Evolutionary conservation across 2,113 vertebrate species (phyloP), one percentile per base, ranked within the genome.

Genomic region (Procapra przewalskii): DNA sequence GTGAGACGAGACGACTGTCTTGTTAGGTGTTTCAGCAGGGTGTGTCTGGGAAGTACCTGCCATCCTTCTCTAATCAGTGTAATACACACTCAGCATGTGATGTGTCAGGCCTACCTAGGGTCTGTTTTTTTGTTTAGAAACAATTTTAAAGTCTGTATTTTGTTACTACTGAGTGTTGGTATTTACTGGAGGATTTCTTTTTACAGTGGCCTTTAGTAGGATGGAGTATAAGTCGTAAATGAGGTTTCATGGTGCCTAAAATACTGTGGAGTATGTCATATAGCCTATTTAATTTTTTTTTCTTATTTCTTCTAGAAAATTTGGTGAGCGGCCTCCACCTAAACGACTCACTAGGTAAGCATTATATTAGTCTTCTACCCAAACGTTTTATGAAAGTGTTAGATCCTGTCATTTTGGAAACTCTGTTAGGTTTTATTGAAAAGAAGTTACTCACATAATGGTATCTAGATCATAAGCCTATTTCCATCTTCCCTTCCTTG

Each of bases 241-340:
- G 25, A 85, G 21, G 80, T 50, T 84, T 90, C 40, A 75, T 83
- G 31, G 29, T 59, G 27, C 83, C 96, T 55, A n/a, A 86, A 97
- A 93, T n/a, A 60, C 12, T 86, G 21, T 96, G 90, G 96, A 96
- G 50, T 86, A 3, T 93, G 17, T 96, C 17, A 75, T 40, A 95
- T 2, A 45, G 16, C 40, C 31, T 84, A 9, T 40, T 98, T 96
- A 96, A 92, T 97, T 97, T 94, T 89, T 97, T 67, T 62, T 71
- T 54, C 36, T 96, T 96, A 33, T 84, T 95, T 98, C 98, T 79
- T 98, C 36, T 97, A 99, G 99, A 99, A 99, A 99, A 99, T 99
- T 99, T 98, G 99, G 99, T 99, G 99, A 99, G 99, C 99, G 99
- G 99, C 99, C 99, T 99, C 99, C 99, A 99, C 99, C 99, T 97